Evolutionary conservation across 2,113 vertebrate genomes (phyloP).

Genomic region (Macquaria ambigua): DNA sequence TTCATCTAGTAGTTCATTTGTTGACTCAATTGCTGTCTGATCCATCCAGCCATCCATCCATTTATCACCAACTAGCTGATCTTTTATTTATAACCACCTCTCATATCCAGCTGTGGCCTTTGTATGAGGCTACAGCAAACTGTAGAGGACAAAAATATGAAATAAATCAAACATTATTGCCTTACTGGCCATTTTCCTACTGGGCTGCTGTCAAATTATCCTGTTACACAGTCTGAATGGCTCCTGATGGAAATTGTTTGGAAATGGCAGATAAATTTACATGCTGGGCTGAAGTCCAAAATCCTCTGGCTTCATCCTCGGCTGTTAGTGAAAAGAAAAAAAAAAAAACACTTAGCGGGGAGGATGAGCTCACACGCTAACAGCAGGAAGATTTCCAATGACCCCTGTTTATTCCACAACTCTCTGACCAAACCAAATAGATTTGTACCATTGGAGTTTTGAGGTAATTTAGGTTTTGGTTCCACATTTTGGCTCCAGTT

Average conservation of each 20-base stretch:
- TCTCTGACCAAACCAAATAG: constrained; percentile 41
- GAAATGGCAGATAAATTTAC: constrained; percentile 81
- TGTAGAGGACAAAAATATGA: constrained; percentile 71
- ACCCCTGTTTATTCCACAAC: constrained; percentile 55
- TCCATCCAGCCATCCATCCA: constrained; percentile 41
- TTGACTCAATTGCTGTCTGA: constrained; percentile 16
- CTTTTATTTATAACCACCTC: constrained; percentile 65
- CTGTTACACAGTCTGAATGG: constrained; percentile 77
- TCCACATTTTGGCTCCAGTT: constrained; percentile 14
- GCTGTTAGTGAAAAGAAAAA: constrained; percentile 65
- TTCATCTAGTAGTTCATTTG: constrained; percentile 28
- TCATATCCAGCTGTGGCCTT: constrained; percentile 77
- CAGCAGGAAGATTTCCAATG: constrained; percentile 58
- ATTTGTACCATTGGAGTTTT: constrained; percentile 23
- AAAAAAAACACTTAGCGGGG: constrained; percentile 51
- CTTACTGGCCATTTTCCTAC: constrained; percentile 71
- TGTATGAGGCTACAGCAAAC: constrained; percentile 62
- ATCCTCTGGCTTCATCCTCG: constrained; percentile 69
- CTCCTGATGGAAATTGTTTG: constrained; percentile 82
- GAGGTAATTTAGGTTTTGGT: constrained; percentile 38
- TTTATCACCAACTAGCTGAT: constrained; percentile 45
- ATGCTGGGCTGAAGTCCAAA: constrained; percentile 79
- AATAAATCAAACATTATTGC: constrained; percentile 76
- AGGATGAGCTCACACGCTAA: constrained; percentile 58
- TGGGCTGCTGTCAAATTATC: constrained; percentile 78